Percentiles rank a stretch among this genome's conserved stretches.
phyloP scores from a whole-genome alignment of 2,888 invertebrate genomes.

The Aphelenchoides bicaudatus region DNA sequence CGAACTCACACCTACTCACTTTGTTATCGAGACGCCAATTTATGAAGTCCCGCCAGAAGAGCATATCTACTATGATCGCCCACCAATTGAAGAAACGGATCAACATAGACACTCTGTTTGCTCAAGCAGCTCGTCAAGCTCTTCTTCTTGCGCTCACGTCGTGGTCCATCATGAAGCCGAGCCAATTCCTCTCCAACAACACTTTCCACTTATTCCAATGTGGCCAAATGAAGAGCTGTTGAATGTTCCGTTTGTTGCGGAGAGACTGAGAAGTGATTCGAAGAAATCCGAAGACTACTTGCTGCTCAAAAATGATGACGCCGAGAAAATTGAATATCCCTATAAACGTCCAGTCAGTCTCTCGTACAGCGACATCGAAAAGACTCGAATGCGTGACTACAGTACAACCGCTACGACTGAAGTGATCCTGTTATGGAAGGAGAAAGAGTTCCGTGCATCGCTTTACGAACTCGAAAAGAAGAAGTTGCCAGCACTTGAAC shows the following conservation, averaged over 20 bases:
- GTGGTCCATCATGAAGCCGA: conserved; percentile 1
- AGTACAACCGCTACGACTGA: background rate
- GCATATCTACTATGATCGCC: too few species aligned
- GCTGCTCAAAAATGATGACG: background rate
- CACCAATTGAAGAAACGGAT: conserved; percentile 1
- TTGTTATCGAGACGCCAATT: too few species aligned
- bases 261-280: background rate
- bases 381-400: background rate
- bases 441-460: conserved; percentile 12
- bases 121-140: too few species aligned
- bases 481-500: background rate
- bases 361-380: conserved; percentile 1
- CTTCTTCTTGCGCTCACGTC: too few species aligned
- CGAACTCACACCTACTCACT: too few species aligned
- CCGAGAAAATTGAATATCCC: background rate
- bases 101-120: background rate
- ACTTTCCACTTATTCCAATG: background rate
- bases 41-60: too few species aligned
- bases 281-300: conserved; percentile 7
- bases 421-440: conserved; percentile 4
- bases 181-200: background rate
- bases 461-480: background rate
- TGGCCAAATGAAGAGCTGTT: background rate
- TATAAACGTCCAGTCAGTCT: background rate
- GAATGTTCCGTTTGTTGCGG: background rate